phyloP scores from a whole-genome alignment of 1,140 invertebrate genomes.

The Lutraria rhynchaena region DNA sequence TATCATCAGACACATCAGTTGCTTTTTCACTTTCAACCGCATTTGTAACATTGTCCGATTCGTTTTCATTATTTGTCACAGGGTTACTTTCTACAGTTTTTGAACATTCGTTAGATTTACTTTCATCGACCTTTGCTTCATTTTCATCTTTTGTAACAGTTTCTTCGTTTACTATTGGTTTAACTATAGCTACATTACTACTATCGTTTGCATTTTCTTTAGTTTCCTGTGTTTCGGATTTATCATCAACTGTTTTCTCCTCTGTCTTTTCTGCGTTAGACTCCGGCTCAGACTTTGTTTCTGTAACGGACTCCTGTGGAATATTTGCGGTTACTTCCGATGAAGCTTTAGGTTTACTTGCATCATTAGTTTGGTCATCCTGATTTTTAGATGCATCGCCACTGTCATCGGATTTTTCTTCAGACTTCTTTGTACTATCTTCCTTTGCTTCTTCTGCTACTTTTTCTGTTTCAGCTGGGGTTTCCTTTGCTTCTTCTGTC shows the following conservation, averaged over 20 bases:
- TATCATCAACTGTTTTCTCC: neutral
- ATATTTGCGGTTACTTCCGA: too few species aligned
- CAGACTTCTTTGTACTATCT: neutral
- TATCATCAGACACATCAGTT: neutral
- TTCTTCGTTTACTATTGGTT: constrained; percentile 10
- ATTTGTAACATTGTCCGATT: neutral
- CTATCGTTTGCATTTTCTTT: neutral
- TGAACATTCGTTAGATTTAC: neutral
- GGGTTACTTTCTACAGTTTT: neutral
- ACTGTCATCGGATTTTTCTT: too few species aligned
- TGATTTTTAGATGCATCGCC: too few species aligned
- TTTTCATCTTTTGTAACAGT: neutral
- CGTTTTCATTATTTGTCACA: neutral
- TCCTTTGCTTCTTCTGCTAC: neutral
- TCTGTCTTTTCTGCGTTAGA: neutral
- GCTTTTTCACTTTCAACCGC: neutral
- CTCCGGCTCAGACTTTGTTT: neutral
- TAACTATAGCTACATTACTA: constrained; percentile 12
- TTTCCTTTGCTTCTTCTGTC: constrained; percentile 4
- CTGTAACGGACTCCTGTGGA: too few species aligned
- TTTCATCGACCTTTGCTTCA: constrained; percentile 26
- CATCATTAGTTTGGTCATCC: too few species aligned
- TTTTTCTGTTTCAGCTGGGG: constrained; percentile 7
- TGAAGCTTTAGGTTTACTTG: too few species aligned
- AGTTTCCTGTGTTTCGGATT: constrained; percentile 35